These are phyloP conservation scores for Patagioenas fasciata DNA, from an alignment of 2,113 vertebrate genomes.

Conservation along the genomic window DNA sequence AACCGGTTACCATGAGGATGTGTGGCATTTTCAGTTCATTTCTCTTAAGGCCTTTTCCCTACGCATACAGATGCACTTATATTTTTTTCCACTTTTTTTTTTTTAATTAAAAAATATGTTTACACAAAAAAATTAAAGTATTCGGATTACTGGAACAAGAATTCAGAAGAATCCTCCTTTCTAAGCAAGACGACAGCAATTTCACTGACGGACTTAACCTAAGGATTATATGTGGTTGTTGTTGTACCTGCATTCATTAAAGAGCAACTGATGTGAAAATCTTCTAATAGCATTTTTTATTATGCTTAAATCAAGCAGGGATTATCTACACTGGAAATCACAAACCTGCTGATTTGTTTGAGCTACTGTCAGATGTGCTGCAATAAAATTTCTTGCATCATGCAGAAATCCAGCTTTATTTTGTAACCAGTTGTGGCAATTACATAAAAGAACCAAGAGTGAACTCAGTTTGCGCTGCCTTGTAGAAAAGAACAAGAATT, in stretches of 20 bases:
- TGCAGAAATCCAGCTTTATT: conserved; percentile 35
- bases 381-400: conserved; percentile 43
- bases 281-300: not conserved
- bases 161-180: not conserved
- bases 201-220: not conserved
- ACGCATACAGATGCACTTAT: not conserved
- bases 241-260: not conserved
- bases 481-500: not conserved
- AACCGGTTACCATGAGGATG: not conserved
- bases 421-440: conserved; percentile 22
- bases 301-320: not conserved
- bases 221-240: not conserved
- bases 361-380: conserved; percentile 7
- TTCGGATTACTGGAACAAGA: not conserved
- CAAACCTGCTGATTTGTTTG: not conserved
- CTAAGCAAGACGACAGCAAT: not conserved
- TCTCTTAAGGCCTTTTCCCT: not conserved
- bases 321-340: conserved; percentile 32
- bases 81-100: not conserved
- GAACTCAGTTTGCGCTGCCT: not conserved
- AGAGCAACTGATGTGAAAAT: not conserved
- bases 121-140: not conserved
- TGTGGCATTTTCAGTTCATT: not conserved
- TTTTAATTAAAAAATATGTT: not conserved
- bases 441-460: not conserved